Evolutionary conservation across 2,113 vertebrate species (phyloP).

Genomic region (Lampris incognitus): DNA sequence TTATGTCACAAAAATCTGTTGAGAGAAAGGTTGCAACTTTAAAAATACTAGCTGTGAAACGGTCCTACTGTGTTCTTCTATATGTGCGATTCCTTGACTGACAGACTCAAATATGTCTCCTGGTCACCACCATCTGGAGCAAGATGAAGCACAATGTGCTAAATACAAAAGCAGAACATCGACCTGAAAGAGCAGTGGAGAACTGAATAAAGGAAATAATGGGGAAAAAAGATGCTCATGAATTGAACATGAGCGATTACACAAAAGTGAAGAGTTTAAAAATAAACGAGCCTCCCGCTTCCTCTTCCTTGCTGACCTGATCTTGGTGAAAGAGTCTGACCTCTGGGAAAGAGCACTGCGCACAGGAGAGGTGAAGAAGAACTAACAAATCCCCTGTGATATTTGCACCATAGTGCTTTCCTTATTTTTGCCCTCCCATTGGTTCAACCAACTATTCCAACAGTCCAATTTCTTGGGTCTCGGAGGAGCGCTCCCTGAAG

Average conservation of each 20-base stretch:
- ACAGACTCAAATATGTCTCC: slow-evolving; percentile 2
- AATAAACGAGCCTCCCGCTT: slow-evolving; percentile 48
- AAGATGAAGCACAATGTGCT: slow-evolving; percentile 25
- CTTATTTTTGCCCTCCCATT: slow-evolving; percentile 57
- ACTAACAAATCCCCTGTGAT: slow-evolving; percentile 47
- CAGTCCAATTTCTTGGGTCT: slow-evolving; percentile 65
- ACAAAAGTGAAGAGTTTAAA: slow-evolving; percentile 48
- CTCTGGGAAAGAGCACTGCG: slow-evolving; percentile 53
- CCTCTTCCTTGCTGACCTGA: slow-evolving; percentile 51
- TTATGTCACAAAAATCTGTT: neutral
- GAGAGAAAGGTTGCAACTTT: slow-evolving; percentile 12
- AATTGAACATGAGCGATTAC: slow-evolving; percentile 63
- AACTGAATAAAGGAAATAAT: slow-evolving; percentile 17
- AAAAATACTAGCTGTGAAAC: slow-evolving; percentile 16
- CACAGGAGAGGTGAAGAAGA: slow-evolving; percentile 5
- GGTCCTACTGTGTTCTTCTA: neutral
- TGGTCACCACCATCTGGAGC: slow-evolving; percentile 3
- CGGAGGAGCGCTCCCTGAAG: slow-evolving; percentile 51
- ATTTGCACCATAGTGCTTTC: slow-evolving; percentile 50
- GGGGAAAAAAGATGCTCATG: slow-evolving; percentile 45
- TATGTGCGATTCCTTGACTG: slow-evolving; percentile 31
- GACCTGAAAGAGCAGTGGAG: slow-evolving; percentile 55
- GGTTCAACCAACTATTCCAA: slow-evolving; percentile 32
- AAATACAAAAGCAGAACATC: slow-evolving; percentile 19
- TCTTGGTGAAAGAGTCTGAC: slow-evolving; percentile 48